Base-by-base conservation (phyloP, 2,113 vertebrate genomes). In the Hyla sarda region DNA sequence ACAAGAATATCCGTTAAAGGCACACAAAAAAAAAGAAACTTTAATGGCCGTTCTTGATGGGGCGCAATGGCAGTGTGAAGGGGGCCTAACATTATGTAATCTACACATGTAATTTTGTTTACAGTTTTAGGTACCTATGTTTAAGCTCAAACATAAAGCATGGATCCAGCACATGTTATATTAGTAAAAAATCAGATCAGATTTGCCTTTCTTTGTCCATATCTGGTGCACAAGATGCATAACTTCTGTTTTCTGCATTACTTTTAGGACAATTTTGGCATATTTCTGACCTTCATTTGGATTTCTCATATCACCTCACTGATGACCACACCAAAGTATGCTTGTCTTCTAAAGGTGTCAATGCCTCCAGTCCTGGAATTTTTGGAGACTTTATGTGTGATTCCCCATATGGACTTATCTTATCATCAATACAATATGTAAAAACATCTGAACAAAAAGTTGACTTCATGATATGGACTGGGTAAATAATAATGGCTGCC, bases 401-500 rank as follows among this genome's bases (percentile, higher is more conserved):
- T 92, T 97, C 98, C 45, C 98, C 98, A 0, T 99, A 98, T 92
- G 85, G 90, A 3, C 97, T 99, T 82, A 98, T 99, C 89, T 93
- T 95, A 88, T 99, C 98, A 50, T 96, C 96, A n/a, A 96, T 98
- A 88, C 56, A 89, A 10, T 95, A 95, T 90, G 97, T 99, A 95
- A 95, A 93, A 1, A 88, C 91, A 37, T 93, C 94, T 88, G 88
- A 92, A 10, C 91, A 92, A 72, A 90, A 93, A 56, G 91, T 93
- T 60, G 96, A 96, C 85, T 99, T 99, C 90, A 96, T 99, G 91
- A 96, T 99, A 91, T 99, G 98, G 98, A 99, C 98, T 1, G 97
- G 98, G 98, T 99, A 94, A 88, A 96, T 94, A 25, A 54, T 37
- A 23, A 37, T 77, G 17, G 19, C 16, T 62, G 25, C n/a, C 11